Percentiles rank a stretch among this genome's conserved stretches.
Conservation (phyloP, 2,113 vertebrate genomes). For the Prunella fulvescens region DNA sequence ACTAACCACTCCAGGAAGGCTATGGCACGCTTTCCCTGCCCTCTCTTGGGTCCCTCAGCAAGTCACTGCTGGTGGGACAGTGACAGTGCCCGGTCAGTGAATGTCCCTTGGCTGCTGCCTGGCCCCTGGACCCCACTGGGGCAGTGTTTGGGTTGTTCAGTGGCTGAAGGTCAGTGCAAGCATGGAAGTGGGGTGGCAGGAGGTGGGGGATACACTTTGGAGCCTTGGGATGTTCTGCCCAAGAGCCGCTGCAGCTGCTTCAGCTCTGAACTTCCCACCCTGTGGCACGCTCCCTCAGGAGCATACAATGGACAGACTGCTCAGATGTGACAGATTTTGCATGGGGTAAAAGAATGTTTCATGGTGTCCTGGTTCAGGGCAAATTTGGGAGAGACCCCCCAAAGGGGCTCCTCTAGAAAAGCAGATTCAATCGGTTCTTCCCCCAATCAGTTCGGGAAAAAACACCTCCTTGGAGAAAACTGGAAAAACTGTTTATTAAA, state of each 20-base stretch:
- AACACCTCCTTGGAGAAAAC: no score
- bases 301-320: neutral
- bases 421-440: no score
- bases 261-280: accelerated
- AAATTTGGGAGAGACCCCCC: no score
- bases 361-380: neutral
- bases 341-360: neutral
- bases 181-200: neutral
- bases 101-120: neutral
- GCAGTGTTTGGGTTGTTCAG: neutral
- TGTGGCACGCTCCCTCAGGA: accelerated
- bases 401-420: no score
- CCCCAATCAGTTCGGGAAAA: no score
- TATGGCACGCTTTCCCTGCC: neutral
- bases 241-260: accelerated
- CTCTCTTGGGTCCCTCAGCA: accelerated
- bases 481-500: no score
- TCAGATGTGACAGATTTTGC: neutral
- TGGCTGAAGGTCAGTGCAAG: neutral
- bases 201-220: neutral
- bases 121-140: accelerated
- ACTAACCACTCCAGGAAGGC: neutral
- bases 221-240: neutral
- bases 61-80: accelerated
- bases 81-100: no score